Base-by-base conservation (phyloP, 2,888 invertebrate species). In the Cephus nigrinus region DNA sequence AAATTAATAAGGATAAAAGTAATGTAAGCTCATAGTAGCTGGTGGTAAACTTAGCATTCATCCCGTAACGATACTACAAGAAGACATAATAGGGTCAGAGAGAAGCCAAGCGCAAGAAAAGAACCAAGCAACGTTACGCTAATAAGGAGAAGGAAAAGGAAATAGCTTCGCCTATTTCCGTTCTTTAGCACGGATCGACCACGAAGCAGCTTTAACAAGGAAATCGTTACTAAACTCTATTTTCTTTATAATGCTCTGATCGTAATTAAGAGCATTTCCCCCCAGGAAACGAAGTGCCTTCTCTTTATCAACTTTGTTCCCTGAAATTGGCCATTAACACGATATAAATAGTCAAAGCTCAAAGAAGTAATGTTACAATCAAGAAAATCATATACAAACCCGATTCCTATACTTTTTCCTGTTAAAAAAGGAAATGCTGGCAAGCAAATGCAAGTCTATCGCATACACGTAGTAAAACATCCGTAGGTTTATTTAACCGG, bases 1-100 rank as follows among this genome's bases (percentile, higher is more conserved):
- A 2, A 23, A 55, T 55, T 55, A 55, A 23, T 23, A 55, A 55
- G 55, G 23, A 55, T 55, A 9, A 55, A 55, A 55, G 55, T 55
- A 55, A 55, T 23, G 23, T 55, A 55, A 55, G 23, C 55, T 55
- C 55, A 9, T 55, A 55, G 23, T 9, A 55, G 23, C 23, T 23
- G 5, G 55, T 2, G 23, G 23, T 55, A 55, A 55, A 55, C 55
- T 40, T 23, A 40, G 0, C 23, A 40, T 40, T 40, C 23, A 40
- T 40, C 23, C 40, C 23, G 5, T 40, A 40, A 23, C 74, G 71
- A 71, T 71, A 30, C 12, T 31, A 30, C 12, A 32, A 72, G 34
- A 55, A 78, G 77, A 82, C 79, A 79, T 85, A 87, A 87, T 82
- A 83, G 82, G 87, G 86, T 86, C 86, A 85, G 82, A 80, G 85